phyloP scores from a whole-genome alignment of 37 sponge, comb jelly and placozoan genomes.

The Theonella swinhoei region DNA sequence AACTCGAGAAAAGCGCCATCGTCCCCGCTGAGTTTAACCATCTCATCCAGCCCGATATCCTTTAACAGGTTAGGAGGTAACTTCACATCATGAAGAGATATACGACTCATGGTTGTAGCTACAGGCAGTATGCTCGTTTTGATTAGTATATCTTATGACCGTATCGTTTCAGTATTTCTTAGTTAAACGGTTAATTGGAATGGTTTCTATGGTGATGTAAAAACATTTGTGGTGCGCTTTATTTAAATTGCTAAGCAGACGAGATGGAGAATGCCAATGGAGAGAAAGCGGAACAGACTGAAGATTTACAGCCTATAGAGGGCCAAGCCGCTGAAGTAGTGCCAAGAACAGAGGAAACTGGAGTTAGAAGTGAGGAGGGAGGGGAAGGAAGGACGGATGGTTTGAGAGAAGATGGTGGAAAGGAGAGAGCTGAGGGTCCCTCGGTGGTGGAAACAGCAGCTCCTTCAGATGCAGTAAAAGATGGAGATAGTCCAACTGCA shows the following conservation, averaged over 20 bases:
- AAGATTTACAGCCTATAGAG: too few relatives aligned
- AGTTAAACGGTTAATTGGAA: neutral
- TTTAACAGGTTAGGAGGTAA: conserved; percentile 29
- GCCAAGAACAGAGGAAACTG: too few relatives aligned
- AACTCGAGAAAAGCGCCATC: conserved; percentile 45
- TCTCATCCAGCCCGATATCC: neutral
- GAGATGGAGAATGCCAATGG: too few relatives aligned
- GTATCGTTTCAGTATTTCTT: neutral
- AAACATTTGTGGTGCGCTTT: neutral
- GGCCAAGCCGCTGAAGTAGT: too few relatives aligned
- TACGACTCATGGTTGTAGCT: neutral
- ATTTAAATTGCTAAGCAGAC: neutral
- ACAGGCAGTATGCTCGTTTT: too few relatives aligned
- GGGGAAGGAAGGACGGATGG: neutral
- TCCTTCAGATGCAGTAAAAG: neutral
- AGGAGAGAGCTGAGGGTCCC: neutral
- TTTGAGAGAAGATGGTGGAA: neutral
- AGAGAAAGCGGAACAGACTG: too few relatives aligned
- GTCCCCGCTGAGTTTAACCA: conserved; percentile 15
- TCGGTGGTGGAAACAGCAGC: conserved; percentile 6
- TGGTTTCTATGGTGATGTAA: neutral
- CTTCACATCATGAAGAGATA: neutral
- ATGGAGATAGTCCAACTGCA: neutral
- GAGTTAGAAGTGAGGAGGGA: neutral
- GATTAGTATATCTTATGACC: too few relatives aligned